Evolutionary conservation across 1,140 invertebrate genomes (phyloP).

Genomic region (Apis dorsata): DNA sequence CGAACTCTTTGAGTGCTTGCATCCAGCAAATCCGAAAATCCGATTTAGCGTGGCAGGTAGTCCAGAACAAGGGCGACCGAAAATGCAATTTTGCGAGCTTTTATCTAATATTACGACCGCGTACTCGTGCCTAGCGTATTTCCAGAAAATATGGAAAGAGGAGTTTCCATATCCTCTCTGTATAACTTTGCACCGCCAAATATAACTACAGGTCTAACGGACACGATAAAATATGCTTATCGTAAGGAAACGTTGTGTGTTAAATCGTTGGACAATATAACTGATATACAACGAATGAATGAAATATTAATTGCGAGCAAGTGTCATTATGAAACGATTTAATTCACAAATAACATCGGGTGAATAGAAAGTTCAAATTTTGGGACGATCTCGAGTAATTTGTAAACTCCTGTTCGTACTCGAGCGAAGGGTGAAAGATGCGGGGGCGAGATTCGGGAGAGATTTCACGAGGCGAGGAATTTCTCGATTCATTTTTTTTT

Average conservation of each 20-base stretch:
- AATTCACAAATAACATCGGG: too few relatives aligned
- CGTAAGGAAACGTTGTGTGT: constrained; percentile 8
- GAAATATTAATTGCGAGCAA: too few relatives aligned
- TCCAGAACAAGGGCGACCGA: constrained; percentile 53
- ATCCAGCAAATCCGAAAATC: constrained; percentile 64
- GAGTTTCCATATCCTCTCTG: not conserved
- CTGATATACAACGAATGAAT: not conserved
- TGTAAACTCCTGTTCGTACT: not conserved
- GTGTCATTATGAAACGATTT: too few relatives aligned
- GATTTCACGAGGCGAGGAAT: not conserved
- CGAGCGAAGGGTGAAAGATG: too few relatives aligned
- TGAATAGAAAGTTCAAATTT: too few relatives aligned
- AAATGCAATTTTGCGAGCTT: constrained; percentile 66
- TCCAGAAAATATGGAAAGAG: constrained; percentile 47
- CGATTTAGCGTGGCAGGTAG: constrained; percentile 51
- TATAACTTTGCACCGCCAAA: constrained; percentile 24
- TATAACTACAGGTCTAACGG: constrained; percentile 24
- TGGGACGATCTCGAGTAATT: not conserved
- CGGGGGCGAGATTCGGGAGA: not conserved
- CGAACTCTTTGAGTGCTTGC: constrained; percentile 57
- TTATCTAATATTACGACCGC: constrained; percentile 61
- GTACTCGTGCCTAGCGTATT: constrained; percentile 45
- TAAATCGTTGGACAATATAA: not conserved
- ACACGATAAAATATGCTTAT: constrained; percentile 34
- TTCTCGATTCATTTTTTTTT: constrained; percentile 14